These are phyloP conservation scores for Trissolcus brochymenae DNA, from an alignment of 2,888 invertebrate genomes.

Conservation along the genomic window DNA sequence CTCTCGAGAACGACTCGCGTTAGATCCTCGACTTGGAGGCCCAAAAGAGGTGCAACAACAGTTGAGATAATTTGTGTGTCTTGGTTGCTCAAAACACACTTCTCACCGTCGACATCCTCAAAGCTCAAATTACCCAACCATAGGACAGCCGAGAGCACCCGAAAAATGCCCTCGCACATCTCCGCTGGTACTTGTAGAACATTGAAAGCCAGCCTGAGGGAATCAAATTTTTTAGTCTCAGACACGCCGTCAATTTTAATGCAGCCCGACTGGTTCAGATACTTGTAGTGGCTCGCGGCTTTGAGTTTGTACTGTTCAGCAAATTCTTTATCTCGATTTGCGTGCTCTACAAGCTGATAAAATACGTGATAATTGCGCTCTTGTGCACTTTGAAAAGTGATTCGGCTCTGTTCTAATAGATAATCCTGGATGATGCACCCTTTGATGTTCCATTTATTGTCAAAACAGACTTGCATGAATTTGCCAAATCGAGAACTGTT, in stretches of 20 bases:
- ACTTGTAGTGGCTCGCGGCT: slow-evolving; percentile 87
- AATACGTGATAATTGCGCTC: slow-evolving; percentile 95
- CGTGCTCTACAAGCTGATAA: slow-evolving; percentile 93
- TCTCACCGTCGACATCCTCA: slow-evolving; percentile 91
- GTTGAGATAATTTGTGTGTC: slow-evolving; percentile 83
- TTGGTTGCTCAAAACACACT: slow-evolving; percentile 84
- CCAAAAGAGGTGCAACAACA: slow-evolving; percentile 85
- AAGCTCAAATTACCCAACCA: slow-evolving; percentile 94
- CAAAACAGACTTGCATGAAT: slow-evolving; percentile 95
- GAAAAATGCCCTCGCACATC: slow-evolving; percentile 93
- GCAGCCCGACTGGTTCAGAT: slow-evolving; percentile 88
- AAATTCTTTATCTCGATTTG: slow-evolving; percentile 86
- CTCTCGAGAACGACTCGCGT: slow-evolving; percentile 85
- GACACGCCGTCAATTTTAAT: slow-evolving; percentile 81
- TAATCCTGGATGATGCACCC: slow-evolving; percentile 95
- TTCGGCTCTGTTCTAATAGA: slow-evolving; percentile 91
- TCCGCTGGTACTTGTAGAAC: slow-evolving; percentile 90
- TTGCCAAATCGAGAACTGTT: slow-evolving; percentile 96
- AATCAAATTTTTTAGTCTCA: slow-evolving; percentile 86
- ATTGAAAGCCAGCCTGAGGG: slow-evolving; percentile 90
- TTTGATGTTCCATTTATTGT: slow-evolving; percentile 90
- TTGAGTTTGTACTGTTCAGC: slow-evolving; percentile 85
- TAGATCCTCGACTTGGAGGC: slow-evolving; percentile 85
- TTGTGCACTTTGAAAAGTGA: slow-evolving; percentile 91
- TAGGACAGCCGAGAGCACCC: slow-evolving; percentile 90